Percentiles rank a stretch among this genome's conserved stretches.
phyloP scores from a whole-genome alignment of 92 coral and sea anemone genomes.

The Zoanthus sociatus region DNA sequence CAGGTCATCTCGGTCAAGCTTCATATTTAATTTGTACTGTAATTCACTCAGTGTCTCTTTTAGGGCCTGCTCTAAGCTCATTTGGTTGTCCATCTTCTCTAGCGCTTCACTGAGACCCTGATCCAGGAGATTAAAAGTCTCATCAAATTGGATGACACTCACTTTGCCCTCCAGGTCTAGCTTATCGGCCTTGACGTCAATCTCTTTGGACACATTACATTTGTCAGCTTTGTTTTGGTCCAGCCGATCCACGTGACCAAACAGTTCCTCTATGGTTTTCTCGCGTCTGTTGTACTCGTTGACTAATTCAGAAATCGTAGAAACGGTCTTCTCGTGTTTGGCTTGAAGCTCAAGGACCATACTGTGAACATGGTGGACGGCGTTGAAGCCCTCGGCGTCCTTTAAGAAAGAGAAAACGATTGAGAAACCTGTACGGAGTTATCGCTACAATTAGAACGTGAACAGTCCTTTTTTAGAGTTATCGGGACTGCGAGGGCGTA shows the following conservation, averaged over 20 bases:
- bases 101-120: slow-evolving; percentile 91
- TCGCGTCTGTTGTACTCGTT: slow-evolving; percentile 97
- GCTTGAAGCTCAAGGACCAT: slow-evolving; percentile 91
- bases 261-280: slow-evolving; percentile 79
- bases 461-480: no score
- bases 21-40: slow-evolving; percentile 81
- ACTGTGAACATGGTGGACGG: slow-evolving; percentile 95
- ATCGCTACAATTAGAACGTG: no score
- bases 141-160: slow-evolving; percentile 90
- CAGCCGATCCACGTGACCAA: slow-evolving; percentile 70
- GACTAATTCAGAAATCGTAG: slow-evolving; percentile 87
- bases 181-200: slow-evolving; percentile 92
- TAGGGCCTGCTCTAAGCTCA: slow-evolving; percentile 91
- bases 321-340: slow-evolving; percentile 82
- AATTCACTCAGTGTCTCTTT: slow-evolving; percentile 83
- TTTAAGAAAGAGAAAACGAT: slow-evolving; percentile 14
- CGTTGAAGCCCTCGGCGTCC: slow-evolving; percentile 98
- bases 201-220: slow-evolving; percentile 82
- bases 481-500: no score
- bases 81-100: slow-evolving; percentile 96
- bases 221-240: slow-evolving; percentile 93
- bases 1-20: slow-evolving; percentile 86
- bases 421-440: neutral
- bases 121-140: slow-evolving; percentile 90
- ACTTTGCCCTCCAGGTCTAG: slow-evolving; percentile 89